Evolutionary conservation across 2,113 vertebrate species (phyloP).

Genomic region (Podarcis raffonei): DNA sequence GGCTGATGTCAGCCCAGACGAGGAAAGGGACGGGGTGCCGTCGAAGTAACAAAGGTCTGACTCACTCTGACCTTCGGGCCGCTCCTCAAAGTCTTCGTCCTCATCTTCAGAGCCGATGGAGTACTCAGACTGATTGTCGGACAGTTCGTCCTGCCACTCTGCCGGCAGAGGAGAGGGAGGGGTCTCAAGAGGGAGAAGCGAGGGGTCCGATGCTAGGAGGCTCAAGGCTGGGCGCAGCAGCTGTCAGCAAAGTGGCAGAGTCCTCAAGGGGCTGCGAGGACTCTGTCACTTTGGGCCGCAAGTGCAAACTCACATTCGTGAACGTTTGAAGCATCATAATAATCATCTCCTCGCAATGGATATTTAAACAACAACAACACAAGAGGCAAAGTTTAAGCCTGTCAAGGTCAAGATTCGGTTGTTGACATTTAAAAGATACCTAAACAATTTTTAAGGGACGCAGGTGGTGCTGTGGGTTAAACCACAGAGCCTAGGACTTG

Average conservation of each 20-base stretch:
- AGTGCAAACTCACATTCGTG: background rate
- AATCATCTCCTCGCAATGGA: no score
- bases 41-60: conserved; percentile 4
- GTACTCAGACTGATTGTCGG: conserved; percentile 98
- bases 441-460: no score
- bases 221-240: background rate
- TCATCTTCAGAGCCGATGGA: conserved; percentile 98
- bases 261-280: background rate
- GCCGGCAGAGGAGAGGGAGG: conserved; percentile 31
- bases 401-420: no score
- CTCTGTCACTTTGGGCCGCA: background rate
- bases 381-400: no score
- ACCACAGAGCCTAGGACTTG: no score
- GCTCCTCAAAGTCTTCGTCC: conserved; percentile 98
- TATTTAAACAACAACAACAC: no score
- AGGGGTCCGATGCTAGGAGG: no score
- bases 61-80: conserved; percentile 91
- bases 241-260: background rate
- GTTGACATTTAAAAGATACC: no score
- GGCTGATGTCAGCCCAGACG: no score
- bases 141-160: conserved; percentile 98
- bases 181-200: background rate
- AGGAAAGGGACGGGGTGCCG: no score
- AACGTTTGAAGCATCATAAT: background rate
- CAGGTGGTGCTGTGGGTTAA: no score